phyloP scores from a whole-genome alignment of 2,113 vertebrate genomes.

The Jacana jacana region DNA sequence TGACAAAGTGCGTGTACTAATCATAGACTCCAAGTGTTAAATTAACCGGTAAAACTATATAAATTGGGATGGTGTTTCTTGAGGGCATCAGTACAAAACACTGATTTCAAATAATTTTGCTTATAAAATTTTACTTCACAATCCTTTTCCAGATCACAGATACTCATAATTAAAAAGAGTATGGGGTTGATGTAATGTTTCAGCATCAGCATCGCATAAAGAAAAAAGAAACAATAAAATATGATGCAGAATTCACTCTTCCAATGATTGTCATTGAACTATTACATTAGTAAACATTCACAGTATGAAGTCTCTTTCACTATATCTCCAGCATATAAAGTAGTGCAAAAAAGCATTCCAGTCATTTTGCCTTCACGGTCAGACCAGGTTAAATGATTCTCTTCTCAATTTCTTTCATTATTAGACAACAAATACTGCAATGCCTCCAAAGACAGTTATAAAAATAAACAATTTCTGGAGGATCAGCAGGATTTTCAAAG shows the following conservation, averaged over 20 bases:
- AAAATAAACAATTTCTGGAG: slow-evolving; percentile 82
- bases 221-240: slow-evolving; percentile 68
- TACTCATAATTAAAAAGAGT: slow-evolving; percentile 66
- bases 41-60: slow-evolving; percentile 28
- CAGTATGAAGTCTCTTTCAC: slow-evolving; percentile 83
- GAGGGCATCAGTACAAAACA: slow-evolving; percentile 67
- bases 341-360: slow-evolving; percentile 85
- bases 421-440: slow-evolving; percentile 73
- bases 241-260: slow-evolving; percentile 74
- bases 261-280: slow-evolving; percentile 83
- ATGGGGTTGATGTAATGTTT: slow-evolving; percentile 61
- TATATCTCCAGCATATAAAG: slow-evolving; percentile 79
- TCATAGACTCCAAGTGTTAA: slow-evolving; percentile 57
- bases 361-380: slow-evolving; percentile 70
- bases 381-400: slow-evolving; percentile 70
- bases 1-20: slow-evolving; percentile 49
- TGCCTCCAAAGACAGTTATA: slow-evolving; percentile 77
- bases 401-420: slow-evolving; percentile 63
- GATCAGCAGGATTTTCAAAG: slow-evolving; percentile 73
- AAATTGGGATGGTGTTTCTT: slow-evolving; percentile 52
- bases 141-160: slow-evolving; percentile 71
- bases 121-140: slow-evolving; percentile 75
- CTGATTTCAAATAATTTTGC: slow-evolving; percentile 63
- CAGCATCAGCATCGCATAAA: slow-evolving; percentile 67
- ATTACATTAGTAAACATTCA: slow-evolving; percentile 82